These are phyloP conservation scores for Callosobruchus maculatus DNA, from an alignment of 2,888 invertebrate species.

Conservation along the genomic window DNA sequence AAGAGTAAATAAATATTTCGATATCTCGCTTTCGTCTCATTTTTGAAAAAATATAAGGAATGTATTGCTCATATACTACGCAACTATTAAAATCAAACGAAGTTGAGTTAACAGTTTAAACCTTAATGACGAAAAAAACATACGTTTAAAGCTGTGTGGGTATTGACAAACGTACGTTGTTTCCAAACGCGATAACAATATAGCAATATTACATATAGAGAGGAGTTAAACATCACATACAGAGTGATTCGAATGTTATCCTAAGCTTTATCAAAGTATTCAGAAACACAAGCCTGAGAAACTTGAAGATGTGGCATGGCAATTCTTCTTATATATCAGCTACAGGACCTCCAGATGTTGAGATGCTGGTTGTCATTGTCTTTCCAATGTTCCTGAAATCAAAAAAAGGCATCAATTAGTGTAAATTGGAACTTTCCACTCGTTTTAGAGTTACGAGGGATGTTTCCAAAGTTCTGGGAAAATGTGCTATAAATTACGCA, in stretches of 20 bases:
- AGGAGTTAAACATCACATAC: not conserved
- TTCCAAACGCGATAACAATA: not conserved
- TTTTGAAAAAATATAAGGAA: not conserved
- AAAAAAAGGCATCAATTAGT: constrained; percentile 7
- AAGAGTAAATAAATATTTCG: not conserved
- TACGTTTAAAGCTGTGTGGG: not conserved
- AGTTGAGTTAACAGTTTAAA: not conserved
- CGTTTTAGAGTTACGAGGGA: too few relatives aligned
- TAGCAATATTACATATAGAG: not conserved
- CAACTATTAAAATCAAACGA: not conserved
- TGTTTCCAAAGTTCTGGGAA: too few relatives aligned
- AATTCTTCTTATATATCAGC: constrained; percentile 48
- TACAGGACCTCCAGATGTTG: constrained; percentile 68
- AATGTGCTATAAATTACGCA: too few relatives aligned
- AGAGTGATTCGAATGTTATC: not conserved
- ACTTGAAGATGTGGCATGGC: constrained; percentile 31
- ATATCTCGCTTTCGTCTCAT: not conserved
- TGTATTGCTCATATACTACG: not conserved
- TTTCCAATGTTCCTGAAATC: constrained; percentile 62
- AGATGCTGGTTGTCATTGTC: constrained; percentile 68
- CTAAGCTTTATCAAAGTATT: constrained; percentile 28
- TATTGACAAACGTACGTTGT: not conserved
- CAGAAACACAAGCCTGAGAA: constrained; percentile 44
- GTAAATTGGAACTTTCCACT: not conserved
- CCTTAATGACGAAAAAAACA: not conserved